Conservation (phyloP, 2,888 invertebrate species). For the Idaea aversata region DNA sequence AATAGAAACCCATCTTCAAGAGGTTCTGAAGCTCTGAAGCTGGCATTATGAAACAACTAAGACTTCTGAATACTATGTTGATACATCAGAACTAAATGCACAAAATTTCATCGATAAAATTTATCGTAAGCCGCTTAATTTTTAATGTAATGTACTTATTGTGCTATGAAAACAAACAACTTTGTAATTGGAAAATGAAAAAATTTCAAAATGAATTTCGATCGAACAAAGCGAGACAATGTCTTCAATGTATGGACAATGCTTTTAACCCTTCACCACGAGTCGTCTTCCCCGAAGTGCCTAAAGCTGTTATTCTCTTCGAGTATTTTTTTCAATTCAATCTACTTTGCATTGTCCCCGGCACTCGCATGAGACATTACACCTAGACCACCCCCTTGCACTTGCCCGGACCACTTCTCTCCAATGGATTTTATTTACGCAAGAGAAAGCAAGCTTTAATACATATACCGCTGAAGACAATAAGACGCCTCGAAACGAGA, state of each 20-base stretch:
- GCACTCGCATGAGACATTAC: conserved; percentile 77
- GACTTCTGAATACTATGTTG: no score
- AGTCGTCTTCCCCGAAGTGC: conserved; percentile 60
- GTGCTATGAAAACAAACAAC: no score
- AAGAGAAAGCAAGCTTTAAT: conserved; percentile 79
- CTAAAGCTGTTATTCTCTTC: conserved; percentile 69
- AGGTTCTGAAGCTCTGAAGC: no score
- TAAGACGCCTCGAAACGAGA: conserved; percentile 75
- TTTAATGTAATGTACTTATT: no score
- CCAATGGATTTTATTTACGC: conserved; percentile 79
- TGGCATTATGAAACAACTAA: no score
- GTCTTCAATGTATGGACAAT: conserved; percentile 52
- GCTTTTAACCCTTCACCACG: conserved; percentile 64
- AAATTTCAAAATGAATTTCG: neutral
- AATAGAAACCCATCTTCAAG: no score
- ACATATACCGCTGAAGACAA: conserved; percentile 78
- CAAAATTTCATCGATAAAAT: no score
- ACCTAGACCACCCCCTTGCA: conserved; percentile 69
- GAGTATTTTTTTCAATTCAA: conserved; percentile 79
- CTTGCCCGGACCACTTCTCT: conserved; percentile 70
- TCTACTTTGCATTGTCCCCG: conserved; percentile 79
- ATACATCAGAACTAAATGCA: no score
- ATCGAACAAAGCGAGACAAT: conserved; percentile 33
- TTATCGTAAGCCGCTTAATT: no score
- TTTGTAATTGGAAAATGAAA: conserved; percentile 5